Evolutionary conservation across 1,140 invertebrate genomes (phyloP).

Genomic region (Zaprionus kolodkinae): DNA sequence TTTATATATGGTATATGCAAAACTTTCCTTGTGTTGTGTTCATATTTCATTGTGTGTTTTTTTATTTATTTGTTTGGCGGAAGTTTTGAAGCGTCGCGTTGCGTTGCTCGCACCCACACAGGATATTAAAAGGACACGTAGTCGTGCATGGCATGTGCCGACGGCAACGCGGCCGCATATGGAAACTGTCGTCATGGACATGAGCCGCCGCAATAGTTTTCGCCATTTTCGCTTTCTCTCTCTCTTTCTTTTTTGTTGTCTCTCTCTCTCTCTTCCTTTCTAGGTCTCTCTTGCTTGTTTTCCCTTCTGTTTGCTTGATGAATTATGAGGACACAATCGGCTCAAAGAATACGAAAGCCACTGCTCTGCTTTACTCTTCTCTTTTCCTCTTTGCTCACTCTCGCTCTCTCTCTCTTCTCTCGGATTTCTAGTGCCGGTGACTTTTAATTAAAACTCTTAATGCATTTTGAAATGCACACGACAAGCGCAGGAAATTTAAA

Average conservation of each 20-base stretch:
- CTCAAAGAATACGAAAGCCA: conserved; percentile 28
- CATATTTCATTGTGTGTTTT: conserved; percentile 40
- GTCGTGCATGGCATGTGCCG: conserved; percentile 73
- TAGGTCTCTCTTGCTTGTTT: conserved; percentile 4
- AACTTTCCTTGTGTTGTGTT: conserved; percentile 14
- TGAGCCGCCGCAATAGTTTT: conserved; percentile 28
- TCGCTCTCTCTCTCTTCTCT: conserved; percentile 1
- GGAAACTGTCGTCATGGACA: conserved; percentile 52
- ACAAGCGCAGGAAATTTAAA: conserved; percentile 27
- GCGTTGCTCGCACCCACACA: conserved; percentile 44
- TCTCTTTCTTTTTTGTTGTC: background rate
- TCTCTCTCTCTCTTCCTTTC: background rate
- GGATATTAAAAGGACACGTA: conserved; percentile 80
- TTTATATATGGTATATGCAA: background rate
- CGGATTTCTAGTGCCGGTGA: conserved; percentile 18
- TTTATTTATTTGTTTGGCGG: conserved; percentile 69
- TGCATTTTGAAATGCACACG: conserved; percentile 70
- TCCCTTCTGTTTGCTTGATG: conserved; percentile 14
- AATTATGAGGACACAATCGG: conserved; percentile 50
- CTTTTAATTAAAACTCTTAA: conserved; percentile 78
- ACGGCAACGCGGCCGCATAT: conserved; percentile 62
- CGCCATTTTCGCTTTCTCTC: conserved; percentile 9
- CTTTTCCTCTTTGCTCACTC: background rate
- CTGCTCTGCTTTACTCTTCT: conserved; percentile 8
- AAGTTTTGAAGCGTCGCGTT: conserved; percentile 65